Base-by-base conservation (phyloP, 35 echinoderm and acorn worm species). In the Holothuria glaberrima region DNA sequence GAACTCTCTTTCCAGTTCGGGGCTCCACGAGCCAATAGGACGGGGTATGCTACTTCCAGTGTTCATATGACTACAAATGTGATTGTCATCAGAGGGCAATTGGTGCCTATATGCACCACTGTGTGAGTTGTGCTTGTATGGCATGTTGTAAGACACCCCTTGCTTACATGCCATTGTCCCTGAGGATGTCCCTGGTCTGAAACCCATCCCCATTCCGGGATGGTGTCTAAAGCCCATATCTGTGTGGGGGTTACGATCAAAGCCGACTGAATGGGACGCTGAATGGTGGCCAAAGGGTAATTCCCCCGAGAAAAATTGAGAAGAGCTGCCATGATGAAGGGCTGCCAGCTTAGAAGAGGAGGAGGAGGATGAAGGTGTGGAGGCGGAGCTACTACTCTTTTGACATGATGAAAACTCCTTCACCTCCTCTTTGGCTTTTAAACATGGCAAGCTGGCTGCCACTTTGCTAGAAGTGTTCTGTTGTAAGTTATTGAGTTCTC, bases 351-450 rank as follows among this genome's bases (percentile, higher is more conserved):
- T 38, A 26, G 56, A 59, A 0, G 52, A 60, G 19, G 52, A 38
- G 17, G 80, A 34, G 9, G 54, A 61, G 21, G 59, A 60, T 4
- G 80, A 28, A 4, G 85, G 59, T 5, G 85, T 33, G 6, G 63
- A 67, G 21, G n/a, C 36, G 9, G 60, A 70, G 34, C 62, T 67
- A 34, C 44, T 20, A 6, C 61, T n/a, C 12, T 50, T 87, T 33
- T 87, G 85, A 59, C 85, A 87, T 0, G 85, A 87, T 87, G 85
- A 71, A 69, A 46, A 71, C 34, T 87, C 85, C n/a, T 87, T 87
- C 18, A 29, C 20, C 31, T 87, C 85, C 33, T 67, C 66, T 34
- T 87, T 87, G 10, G 85, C 24, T 71, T 87, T 87, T 0, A 87
- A 5, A 54, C 85, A 71, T 17, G 61, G 30, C 20, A 35, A 71